Evolutionary conservation across 2,888 invertebrate genomes (phyloP).

Genomic region (Meandrusa payeni): DNA sequence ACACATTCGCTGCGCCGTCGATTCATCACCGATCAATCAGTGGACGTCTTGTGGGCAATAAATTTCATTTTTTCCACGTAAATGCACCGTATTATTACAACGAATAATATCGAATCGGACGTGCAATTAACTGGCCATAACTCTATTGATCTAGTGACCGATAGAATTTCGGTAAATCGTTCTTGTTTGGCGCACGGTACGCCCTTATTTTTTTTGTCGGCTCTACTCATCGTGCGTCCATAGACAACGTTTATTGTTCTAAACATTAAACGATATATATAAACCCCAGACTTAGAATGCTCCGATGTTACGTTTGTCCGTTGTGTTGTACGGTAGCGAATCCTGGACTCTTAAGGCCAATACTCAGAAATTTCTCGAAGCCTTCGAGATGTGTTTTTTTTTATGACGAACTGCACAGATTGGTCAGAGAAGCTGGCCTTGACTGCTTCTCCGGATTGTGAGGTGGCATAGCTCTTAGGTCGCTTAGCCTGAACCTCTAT

Average conservation of each 20-base stretch:
- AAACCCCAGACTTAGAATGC: too few relatives aligned
- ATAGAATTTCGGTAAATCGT: conserved; percentile 34
- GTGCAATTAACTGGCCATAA: conserved; percentile 52
- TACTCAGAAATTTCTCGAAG: too few relatives aligned
- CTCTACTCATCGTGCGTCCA: conserved; percentile 12
- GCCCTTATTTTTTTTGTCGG: conserved; percentile 18
- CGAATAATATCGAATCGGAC: conserved; percentile 44
- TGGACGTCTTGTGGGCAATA: conserved; percentile 50
- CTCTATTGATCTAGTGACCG: conserved; percentile 45
- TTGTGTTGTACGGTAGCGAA: too few relatives aligned
- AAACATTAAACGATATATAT: too few relatives aligned
- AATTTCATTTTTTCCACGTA: conserved; percentile 53
- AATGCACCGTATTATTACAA: conserved; percentile 55
- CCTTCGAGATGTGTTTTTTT: too few relatives aligned
- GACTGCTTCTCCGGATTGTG: too few relatives aligned
- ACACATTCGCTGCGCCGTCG: conserved; percentile 36
- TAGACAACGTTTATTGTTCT: neutral
- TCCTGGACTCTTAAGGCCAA: too few relatives aligned
- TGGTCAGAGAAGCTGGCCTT: too few relatives aligned
- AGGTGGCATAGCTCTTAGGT: too few relatives aligned
- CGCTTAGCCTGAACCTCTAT: too few relatives aligned
- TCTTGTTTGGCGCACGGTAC: conserved; percentile 27
- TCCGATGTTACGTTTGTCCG: too few relatives aligned
- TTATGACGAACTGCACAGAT: too few relatives aligned
- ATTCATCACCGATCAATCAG: conserved; percentile 75